Base-by-base conservation (phyloP, 2,113 vertebrate genomes). In the Cyanocitta stelleri region DNA sequence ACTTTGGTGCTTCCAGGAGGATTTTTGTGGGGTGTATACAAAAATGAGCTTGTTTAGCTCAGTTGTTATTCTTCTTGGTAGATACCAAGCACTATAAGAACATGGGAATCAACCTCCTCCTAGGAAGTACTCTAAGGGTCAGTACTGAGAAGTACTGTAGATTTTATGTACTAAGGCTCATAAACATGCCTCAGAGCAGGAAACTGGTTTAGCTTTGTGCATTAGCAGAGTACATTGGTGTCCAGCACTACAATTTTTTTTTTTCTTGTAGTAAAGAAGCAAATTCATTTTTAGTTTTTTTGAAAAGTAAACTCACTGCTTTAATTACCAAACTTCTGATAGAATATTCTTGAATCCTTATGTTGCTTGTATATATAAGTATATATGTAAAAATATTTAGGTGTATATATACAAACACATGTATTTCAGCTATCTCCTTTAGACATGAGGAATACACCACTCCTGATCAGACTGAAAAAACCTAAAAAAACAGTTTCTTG, bases 321-420 rank as follows among this genome's bases (percentile, higher is more conserved):
- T 74, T 85, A 80, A 81, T 94, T 72, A 67, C 20, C 22, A 73
- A 76, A 84, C 39, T 54, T 92, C 88, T 92, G 80, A 72, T 48
- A 66, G 30, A 90, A 85, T 72, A 43, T 78, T 85, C 54, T 72
- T 73, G 17, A 93, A 69, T 89, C 64, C 85, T 89, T 87, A 62
- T 51, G 63, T 84, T 95, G 87, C 56, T 76, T 92, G 27, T 75
- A 7, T 85, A 22, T 83, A 1, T n/a, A 87, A 87, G 41, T 90
- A 52, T 69, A 17, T 37, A 78, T 81, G 61, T 85, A 91, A 85
- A 95, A 91, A 78, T 78, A 90, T 30, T 68, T 93, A 87, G 85
- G 55, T 85, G 59, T 71, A 1, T 90, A 30, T 58, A 16, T 68
- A 44, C 54, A 92, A 79, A 76, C 39, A 72, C 32, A 33, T 19